phyloP scores from a whole-genome alignment of 2,888 invertebrate species.

The Eupithecia subumbrata region DNA sequence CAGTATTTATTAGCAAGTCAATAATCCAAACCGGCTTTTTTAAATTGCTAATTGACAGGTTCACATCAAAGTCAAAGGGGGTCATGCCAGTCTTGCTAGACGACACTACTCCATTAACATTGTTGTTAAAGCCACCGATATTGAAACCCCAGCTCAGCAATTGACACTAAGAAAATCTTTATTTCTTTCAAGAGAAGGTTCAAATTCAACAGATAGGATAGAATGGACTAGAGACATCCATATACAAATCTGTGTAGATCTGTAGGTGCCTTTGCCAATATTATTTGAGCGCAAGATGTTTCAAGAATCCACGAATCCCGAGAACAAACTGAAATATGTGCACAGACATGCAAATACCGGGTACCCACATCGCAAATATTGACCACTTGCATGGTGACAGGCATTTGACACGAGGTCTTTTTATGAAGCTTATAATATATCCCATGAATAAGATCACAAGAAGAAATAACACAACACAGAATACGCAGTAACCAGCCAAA shows the following conservation, averaged over 20 bases:
- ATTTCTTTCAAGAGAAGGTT: not conserved
- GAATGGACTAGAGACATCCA: not conserved
- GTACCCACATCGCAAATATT: constrained; percentile 50
- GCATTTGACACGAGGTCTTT: not conserved
- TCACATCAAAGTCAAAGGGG: constrained; percentile 24
- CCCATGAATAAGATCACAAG: not conserved
- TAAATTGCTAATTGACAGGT: constrained; percentile 19
- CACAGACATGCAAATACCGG: constrained; percentile 51
- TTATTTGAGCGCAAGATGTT: constrained; percentile 29
- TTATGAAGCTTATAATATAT: not conserved
- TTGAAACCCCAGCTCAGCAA: not conserved
- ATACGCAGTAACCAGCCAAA: not conserved
- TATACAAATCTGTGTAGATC: not conserved
- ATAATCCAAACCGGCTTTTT: constrained; percentile 20
- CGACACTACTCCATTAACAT: not conserved
- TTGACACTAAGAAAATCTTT: not conserved
- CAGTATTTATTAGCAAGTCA: constrained; percentile 13
- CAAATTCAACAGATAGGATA: constrained; percentile 5
- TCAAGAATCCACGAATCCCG: constrained; percentile 40
- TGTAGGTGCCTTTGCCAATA: not conserved
- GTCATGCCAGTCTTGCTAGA: constrained; percentile 23
- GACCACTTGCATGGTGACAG: constrained; percentile 35
- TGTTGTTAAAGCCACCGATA: not conserved
- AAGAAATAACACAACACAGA: not conserved
- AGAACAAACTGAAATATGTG: constrained; percentile 48